phyloP scores from a whole-genome alignment of 2,888 invertebrate species.

The Pachliopta kotzebuea region DNA sequence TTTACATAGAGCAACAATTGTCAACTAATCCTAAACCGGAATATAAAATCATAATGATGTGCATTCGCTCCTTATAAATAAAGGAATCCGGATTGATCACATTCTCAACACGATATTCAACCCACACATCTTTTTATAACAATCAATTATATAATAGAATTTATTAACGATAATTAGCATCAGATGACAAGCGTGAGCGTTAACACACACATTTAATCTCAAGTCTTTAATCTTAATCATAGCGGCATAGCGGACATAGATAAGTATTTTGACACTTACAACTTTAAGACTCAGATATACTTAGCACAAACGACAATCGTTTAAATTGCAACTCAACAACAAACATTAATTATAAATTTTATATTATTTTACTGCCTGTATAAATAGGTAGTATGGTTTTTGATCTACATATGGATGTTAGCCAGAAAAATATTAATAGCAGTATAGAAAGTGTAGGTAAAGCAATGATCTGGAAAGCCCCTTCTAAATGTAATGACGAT shows the following conservation, averaged over 20 bases:
- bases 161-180: background rate
- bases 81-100: constrained; percentile 6
- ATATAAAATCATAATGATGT: constrained; percentile 3
- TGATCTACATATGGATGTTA: no score
- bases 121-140: constrained; percentile 10
- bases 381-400: no score
- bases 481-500: no score
- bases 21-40: background rate
- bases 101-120: constrained; percentile 5
- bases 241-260: background rate
- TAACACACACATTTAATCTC: background rate
- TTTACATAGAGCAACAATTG: background rate
- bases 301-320: background rate
- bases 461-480: no score
- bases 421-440: no score
- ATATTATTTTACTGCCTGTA: no score
- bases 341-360: no score
- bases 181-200: background rate
- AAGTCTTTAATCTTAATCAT: constrained; percentile 1
- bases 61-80: constrained; percentile 5
- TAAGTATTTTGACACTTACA: background rate
- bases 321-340: no score
- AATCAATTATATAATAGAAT: constrained; percentile 6
- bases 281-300: background rate
- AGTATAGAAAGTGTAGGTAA: no score